Evolutionary conservation across 2,797 vertebrate species (phyloP), one percentile per base, ranked within the genome.

Genomic region (Oreortyx pictus): DNA sequence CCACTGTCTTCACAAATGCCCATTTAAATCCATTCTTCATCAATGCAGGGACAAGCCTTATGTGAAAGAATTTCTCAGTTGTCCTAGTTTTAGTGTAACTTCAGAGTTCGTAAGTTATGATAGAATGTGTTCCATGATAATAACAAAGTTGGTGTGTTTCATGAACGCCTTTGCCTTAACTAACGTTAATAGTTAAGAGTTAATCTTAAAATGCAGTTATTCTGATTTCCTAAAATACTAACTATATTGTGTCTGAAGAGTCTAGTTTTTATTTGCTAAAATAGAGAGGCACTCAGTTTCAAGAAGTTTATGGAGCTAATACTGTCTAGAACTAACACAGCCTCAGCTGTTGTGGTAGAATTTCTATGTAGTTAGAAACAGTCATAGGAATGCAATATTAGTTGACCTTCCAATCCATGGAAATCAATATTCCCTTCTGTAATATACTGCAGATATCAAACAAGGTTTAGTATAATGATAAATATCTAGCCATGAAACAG

Each of bases 371-470:
- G 71, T 60, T 43, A 61, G 61, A 88, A 86, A 81, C 65, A 27
- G 3, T 9, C 25, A 29, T 27, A 9, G 49, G 49, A 50, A 15
- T 27, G 49, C 25, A 50, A 50, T 50, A 15, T 50, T 50, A 16
- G 25, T 8, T 50, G 49, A 50, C 15, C 14, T 50, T 50, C 49
- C 49, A 50, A 50, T 50, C 25, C 25, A 50, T 50, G 49, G 41
- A 93, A 85, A 87, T 44, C 6, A 83, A 89, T 46, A 66, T 4
- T 56, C 83, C 14, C 4, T 37, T 88, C 54, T 60, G 44, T 49
- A 90, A 87, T n/a, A 89, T 12, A 65, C 49, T 88, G 14, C 16
- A 60, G 33, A 71, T 70, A n/a, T 33, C 19, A 91, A 81, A 76
- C 16, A 83, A 13, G 44, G 88, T 94, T 81, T 31, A 72, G 23